These are phyloP conservation scores for Metellina segmentata DNA, from an alignment of 2,888 invertebrate species.

Conservation along the genomic window DNA sequence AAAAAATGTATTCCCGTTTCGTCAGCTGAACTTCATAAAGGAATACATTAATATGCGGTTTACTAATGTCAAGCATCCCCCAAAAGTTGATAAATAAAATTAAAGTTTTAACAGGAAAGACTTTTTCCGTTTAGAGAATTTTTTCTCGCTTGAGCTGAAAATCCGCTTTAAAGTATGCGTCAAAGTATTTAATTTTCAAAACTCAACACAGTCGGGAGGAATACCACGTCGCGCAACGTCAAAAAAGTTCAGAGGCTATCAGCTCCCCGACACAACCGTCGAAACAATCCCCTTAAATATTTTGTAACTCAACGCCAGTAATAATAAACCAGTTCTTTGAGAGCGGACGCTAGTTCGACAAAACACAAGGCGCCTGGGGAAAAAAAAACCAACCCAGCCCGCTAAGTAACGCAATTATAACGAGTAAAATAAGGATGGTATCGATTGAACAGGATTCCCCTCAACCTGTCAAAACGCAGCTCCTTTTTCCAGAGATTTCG, in stretches of 20 bases:
- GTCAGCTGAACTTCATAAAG: constrained; percentile 24
- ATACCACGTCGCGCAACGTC: too few relatives aligned
- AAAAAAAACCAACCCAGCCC: background rate
- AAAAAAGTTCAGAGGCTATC: too few relatives aligned
- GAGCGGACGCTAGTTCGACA: background rate
- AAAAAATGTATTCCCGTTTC: background rate
- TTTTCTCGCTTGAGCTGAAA: too few relatives aligned
- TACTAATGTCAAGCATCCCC: too few relatives aligned
- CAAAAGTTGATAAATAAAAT: too few relatives aligned
- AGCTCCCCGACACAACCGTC: background rate
- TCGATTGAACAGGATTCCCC: background rate
- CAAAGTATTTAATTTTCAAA: too few relatives aligned
- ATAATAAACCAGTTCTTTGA: background rate
- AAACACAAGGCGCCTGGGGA: background rate
- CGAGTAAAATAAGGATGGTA: background rate
- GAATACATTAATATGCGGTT: constrained; percentile 8
- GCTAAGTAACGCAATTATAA: constrained; percentile 10
- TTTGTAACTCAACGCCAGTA: background rate
- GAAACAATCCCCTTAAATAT: background rate
- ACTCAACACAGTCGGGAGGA: too few relatives aligned
- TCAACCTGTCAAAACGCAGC: background rate
- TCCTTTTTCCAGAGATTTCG: background rate
- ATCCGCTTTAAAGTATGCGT: too few relatives aligned
- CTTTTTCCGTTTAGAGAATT: too few relatives aligned
- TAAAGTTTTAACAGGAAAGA: too few relatives aligned